A percentile compares a stretch with the other conserved stretches of the same genome.
Conservation (phyloP, 2,797 vertebrate genomes). For the Triplophysa yarkandensis region DNA sequence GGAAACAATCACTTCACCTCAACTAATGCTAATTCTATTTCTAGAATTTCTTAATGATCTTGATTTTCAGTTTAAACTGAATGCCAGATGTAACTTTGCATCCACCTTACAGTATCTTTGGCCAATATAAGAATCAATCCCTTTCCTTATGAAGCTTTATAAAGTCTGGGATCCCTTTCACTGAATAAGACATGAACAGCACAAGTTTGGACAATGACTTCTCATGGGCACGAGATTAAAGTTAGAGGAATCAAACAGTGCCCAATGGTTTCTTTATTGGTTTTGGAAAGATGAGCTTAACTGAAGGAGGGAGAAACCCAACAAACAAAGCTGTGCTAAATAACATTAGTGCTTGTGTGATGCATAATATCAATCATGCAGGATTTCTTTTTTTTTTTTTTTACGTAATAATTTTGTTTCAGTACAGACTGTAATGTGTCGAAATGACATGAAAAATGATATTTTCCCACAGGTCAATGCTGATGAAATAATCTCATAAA, state of each 20-base stretch:
- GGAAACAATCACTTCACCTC: no score
- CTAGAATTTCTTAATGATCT: not conserved
- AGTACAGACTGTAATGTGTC: not conserved
- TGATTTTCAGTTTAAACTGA: not conserved
- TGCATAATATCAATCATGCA: not conserved
- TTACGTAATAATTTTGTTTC: not conserved
- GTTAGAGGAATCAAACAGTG: constrained; percentile 40
- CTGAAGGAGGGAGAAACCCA: constrained; percentile 22
- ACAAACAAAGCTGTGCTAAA: constrained; percentile 7
- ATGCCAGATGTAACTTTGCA: constrained; percentile 2
- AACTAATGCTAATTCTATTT: not conserved
- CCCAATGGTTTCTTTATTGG: constrained; percentile 53
- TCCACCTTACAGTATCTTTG: not conserved
- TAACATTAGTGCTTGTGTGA: not conserved
- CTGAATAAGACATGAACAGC: constrained; percentile 31
- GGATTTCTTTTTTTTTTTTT: no score
- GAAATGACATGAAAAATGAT: constrained; percentile 27
- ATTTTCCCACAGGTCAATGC: constrained; percentile 8
- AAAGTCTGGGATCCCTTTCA: constrained; percentile 23
- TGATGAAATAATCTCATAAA: constrained; percentile 35
- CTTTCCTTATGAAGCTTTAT: constrained; percentile 24
- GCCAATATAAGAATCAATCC: constrained; percentile 19
- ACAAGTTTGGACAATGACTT: constrained; percentile 33
- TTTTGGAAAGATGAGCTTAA: constrained; percentile 44
- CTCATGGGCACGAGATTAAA: constrained; percentile 54